These are phyloP conservation scores for Heliconius melpomene DNA, from an alignment of 1,140 invertebrate species.

Conservation along the genomic window DNA sequence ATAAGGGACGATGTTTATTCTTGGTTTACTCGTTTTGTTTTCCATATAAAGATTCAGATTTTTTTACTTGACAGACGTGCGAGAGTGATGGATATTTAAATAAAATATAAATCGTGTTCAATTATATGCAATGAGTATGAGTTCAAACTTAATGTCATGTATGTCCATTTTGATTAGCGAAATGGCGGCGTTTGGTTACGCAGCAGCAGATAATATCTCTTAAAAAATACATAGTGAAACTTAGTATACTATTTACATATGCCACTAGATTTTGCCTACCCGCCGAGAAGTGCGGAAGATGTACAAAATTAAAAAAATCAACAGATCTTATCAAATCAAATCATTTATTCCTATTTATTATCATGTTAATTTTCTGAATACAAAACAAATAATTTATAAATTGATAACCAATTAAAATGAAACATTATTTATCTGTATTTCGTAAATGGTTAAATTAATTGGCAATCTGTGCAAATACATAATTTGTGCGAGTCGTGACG, in stretches of 20 bases:
- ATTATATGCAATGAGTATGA: too few species aligned
- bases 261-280: background rate
- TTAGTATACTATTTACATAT: background rate
- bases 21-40: constrained; percentile 15
- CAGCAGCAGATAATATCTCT: background rate
- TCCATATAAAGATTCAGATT: constrained; percentile 14
- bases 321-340: background rate
- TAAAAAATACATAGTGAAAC: background rate
- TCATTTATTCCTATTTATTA: background rate
- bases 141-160: background rate
- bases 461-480: constrained; percentile 23
- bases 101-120: background rate
- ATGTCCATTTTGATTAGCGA: background rate
- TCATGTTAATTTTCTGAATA: background rate
- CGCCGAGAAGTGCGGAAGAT: background rate
- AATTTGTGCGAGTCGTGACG: constrained; percentile 33
- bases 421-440: constrained; percentile 7
- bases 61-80: background rate
- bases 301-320: background rate
- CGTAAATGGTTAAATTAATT: constrained; percentile 11
- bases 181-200: background rate
- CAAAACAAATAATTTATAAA: constrained; percentile 17
- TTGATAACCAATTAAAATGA: constrained; percentile 1
- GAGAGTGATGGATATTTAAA: background rate
- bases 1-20: constrained; percentile 18